These are phyloP conservation scores for Quiscalus mexicanus DNA, from an alignment of 2,113 vertebrate genomes.

Conservation along the genomic window DNA sequence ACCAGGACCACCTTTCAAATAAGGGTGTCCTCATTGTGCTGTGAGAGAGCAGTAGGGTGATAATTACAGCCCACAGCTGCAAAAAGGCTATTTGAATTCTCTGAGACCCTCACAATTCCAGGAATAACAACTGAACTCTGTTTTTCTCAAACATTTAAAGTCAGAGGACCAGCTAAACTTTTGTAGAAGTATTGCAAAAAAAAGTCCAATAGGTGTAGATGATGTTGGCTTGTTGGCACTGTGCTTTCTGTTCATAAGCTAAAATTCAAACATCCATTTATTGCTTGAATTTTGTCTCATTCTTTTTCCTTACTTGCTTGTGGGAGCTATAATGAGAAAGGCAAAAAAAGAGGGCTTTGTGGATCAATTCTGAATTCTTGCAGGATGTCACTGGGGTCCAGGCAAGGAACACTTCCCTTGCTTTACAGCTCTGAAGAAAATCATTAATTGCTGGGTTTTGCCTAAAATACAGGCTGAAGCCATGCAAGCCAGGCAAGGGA, in stretches of 20 bases:
- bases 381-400: not conserved
- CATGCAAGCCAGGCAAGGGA: not conserved
- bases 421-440: not conserved
- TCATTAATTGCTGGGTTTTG: not conserved
- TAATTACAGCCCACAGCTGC: not conserved
- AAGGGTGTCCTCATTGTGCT: rapidly evolving
- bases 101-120: not conserved
- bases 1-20: not conserved
- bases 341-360: not conserved
- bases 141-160: not conserved
- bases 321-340: not conserved
- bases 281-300: not conserved
- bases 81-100: not conserved
- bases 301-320: not conserved
- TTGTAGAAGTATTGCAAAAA: not conserved
- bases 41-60: not conserved
- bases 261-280: not conserved
- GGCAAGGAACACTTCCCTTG: not conserved
- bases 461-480: not conserved
- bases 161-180: not conserved
- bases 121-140: not conserved
- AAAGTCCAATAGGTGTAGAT: not conserved
- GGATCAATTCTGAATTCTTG: not conserved
- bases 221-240: not conserved
- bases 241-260: not conserved